Evolutionary conservation across 2,113 vertebrate genomes (phyloP).

Genomic region (Regulus satrapa): DNA sequence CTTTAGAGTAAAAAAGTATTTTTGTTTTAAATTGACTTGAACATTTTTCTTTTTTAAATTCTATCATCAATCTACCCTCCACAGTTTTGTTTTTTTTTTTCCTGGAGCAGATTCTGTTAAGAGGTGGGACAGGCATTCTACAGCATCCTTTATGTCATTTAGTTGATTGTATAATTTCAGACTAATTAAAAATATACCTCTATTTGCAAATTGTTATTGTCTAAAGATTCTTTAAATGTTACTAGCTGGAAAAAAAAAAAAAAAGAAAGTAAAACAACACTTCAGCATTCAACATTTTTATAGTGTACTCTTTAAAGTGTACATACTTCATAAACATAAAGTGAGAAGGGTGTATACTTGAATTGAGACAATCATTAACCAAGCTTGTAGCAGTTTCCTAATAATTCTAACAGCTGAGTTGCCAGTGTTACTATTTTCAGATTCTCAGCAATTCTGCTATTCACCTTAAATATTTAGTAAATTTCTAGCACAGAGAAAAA

Average conservation of each 20-base stretch:
- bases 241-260: not conserved
- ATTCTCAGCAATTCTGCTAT: not conserved
- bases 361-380: not conserved
- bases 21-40: not conserved
- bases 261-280: not conserved
- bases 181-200: not conserved
- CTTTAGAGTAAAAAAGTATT: not conserved
- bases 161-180: not conserved
- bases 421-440: not conserved
- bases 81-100: not conserved
- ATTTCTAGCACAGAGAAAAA: not conserved
- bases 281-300: not conserved
- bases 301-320: not conserved
- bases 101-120: not conserved
- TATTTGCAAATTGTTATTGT: not conserved
- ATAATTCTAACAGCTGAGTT: not conserved
- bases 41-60: not conserved
- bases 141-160: not conserved
- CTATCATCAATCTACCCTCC: not conserved
- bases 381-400: not conserved
- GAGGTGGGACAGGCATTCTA: not conserved
- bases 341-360: not conserved
- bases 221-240: not conserved
- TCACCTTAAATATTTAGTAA: not conserved
- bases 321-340: not conserved